phyloP scores from a whole-genome alignment of 2,888 invertebrate genomes.

The Venustoraphidia nigricollis region DNA sequence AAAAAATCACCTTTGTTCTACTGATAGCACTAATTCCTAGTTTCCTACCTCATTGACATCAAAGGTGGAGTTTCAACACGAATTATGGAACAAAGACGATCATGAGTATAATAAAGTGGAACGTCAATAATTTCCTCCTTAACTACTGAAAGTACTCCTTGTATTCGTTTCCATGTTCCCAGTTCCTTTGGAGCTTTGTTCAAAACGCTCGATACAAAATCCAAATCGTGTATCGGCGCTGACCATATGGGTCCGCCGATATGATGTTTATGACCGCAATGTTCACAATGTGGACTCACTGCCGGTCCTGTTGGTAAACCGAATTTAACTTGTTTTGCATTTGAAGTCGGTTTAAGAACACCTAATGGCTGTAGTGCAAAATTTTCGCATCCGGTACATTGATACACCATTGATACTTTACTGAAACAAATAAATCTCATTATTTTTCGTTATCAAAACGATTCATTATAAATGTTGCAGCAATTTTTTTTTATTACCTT shows the following conservation, averaged over 20 bases:
- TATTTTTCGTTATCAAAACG: neutral
- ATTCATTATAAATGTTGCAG: constrained; percentile 2
- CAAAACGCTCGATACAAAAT: constrained; percentile 59
- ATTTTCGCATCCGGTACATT: constrained; percentile 81
- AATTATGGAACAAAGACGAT: constrained; percentile 57
- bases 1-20: no score
- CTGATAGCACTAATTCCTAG: no score
- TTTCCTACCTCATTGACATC: constrained; percentile 43
- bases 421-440: constrained; percentile 27
- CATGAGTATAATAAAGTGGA: constrained; percentile 78
- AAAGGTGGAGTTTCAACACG: constrained; percentile 58
- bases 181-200: constrained; percentile 29
- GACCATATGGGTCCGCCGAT: constrained; percentile 93
- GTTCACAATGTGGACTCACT: constrained; percentile 48
- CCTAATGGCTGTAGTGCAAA: constrained; percentile 65
- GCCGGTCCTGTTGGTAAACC: constrained; percentile 53
- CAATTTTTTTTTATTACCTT: constrained; percentile 34
- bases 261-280: constrained; percentile 59
- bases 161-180: constrained; percentile 57
- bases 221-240: constrained; percentile 62
- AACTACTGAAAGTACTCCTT: constrained; percentile 68
- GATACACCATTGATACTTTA: constrained; percentile 76
- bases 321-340: constrained; percentile 42
- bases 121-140: constrained; percentile 67
- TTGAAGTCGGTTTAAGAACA: constrained; percentile 37